A percentile compares a stretch with the other conserved stretches of the same genome.
Conservation (phyloP, 1,140 invertebrate species). For the Probaryconus sp. region DNA sequence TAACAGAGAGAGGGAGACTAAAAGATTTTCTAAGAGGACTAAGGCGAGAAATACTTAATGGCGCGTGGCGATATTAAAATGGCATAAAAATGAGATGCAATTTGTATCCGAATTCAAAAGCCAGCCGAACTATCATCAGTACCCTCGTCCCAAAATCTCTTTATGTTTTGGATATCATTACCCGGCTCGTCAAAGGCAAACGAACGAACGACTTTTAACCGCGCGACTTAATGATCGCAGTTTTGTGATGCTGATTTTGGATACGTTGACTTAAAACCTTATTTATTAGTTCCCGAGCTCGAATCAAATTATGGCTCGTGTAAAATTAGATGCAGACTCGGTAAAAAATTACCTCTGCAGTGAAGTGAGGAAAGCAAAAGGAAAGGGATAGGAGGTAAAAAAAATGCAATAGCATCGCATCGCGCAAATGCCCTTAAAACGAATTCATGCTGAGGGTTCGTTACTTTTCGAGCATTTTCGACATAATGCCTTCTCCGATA, state of each 20-base stretch:
- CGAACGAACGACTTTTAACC: conserved; percentile 19
- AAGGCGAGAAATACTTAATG: conserved; percentile 76
- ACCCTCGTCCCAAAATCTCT: conserved; percentile 22
- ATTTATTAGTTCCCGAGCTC: conserved; percentile 56
- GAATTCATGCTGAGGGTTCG: conserved; percentile 69
- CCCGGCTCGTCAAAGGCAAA: conserved; percentile 20
- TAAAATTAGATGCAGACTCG: conserved; percentile 62
- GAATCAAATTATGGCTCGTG: conserved; percentile 56
- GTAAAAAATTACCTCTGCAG: conserved; percentile 65
- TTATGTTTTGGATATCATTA: conserved; percentile 7
- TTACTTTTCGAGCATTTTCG: conserved; percentile 70
- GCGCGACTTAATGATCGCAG: no score
- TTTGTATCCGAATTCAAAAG: conserved; percentile 77
- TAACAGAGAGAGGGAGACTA: conserved; percentile 42
- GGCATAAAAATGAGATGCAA: conserved; percentile 78
- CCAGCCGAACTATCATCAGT: conserved; percentile 59
- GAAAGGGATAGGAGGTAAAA: no score
- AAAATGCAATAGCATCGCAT: conserved; percentile 65
- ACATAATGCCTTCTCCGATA: conserved; percentile 72
- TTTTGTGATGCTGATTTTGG: conserved; percentile 18
- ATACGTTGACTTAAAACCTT: conserved; percentile 47
- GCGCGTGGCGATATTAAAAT: conserved; percentile 78
- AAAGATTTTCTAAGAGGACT: conserved; percentile 56
- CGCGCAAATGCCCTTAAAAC: conserved; percentile 68
- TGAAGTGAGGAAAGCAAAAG: conserved; percentile 54